phyloP scores from a whole-genome alignment of 2,113 vertebrate species.

The Barnardius zonarius region DNA sequence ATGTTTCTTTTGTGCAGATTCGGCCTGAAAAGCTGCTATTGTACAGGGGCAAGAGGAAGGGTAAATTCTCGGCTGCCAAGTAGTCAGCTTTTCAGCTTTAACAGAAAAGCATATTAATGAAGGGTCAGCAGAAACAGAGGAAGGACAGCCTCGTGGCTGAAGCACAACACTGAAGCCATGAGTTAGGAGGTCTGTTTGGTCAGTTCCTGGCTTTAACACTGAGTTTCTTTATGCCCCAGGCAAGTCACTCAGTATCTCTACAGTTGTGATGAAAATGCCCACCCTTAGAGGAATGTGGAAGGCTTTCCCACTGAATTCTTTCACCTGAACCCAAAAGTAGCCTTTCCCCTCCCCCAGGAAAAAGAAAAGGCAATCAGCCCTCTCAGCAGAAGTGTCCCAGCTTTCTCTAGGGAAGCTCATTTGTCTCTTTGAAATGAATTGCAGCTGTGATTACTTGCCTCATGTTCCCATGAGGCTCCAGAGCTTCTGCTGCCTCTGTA shows the following conservation, averaged over 20 bases:
- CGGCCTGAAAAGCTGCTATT: background rate
- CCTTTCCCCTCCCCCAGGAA: background rate
- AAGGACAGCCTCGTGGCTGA: background rate
- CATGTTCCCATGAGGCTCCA: background rate
- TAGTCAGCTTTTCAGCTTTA: background rate
- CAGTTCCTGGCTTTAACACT: background rate
- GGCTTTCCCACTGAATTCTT: background rate
- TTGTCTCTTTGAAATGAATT: background rate
- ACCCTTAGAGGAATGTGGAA: background rate
- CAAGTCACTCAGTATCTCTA: background rate
- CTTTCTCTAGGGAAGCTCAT: background rate
- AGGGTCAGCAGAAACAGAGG: background rate
- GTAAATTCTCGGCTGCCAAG: background rate
- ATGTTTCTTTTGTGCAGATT: background rate
- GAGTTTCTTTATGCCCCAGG: background rate
- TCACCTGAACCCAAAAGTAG: background rate
- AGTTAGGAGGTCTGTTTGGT: background rate
- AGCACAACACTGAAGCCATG: background rate
- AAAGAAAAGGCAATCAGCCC: background rate
- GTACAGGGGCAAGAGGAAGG: background rate
- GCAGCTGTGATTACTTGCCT: background rate
- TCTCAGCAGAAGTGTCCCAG: background rate
- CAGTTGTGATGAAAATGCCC: background rate
- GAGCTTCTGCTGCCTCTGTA: background rate
- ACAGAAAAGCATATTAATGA: background rate